Evolutionary conservation across 64 coral and sea anemone species (phyloP).

Genomic region (Acropora yongei): DNA sequence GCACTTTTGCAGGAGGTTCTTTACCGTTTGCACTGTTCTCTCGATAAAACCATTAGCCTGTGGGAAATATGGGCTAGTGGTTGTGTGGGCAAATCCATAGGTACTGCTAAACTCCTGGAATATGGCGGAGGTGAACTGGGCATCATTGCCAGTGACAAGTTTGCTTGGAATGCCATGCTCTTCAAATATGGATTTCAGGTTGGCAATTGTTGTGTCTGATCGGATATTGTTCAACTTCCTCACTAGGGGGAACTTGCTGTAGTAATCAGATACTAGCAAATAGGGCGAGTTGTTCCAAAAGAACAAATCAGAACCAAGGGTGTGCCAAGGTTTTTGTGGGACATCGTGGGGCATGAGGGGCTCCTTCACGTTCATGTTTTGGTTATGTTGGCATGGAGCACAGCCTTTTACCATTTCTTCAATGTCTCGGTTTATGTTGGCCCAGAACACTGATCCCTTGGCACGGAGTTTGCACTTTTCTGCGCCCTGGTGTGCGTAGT

Average conservation of each 20-base stretch:
- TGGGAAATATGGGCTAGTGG: conserved; percentile 51
- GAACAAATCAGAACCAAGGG: conserved; percentile 47
- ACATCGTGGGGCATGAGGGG: conserved; percentile 33
- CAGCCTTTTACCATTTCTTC: conserved; percentile 69
- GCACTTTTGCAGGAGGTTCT: conserved; percentile 56
- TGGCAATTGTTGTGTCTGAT: conserved; percentile 20
- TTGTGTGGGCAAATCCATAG: conserved; percentile 43
- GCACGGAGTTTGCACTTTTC: conserved; percentile 65
- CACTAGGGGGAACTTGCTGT: conserved; percentile 57
- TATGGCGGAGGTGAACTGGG: conserved; percentile 56
- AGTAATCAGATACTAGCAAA: conserved; percentile 50
- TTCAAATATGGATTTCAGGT: conserved; percentile 45
- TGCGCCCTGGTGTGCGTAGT: too few species aligned
- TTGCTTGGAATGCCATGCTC: conserved; percentile 47
- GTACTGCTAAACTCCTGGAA: conserved; percentile 47
- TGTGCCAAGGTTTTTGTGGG: conserved; percentile 38
- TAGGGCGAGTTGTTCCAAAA: conserved; percentile 57
- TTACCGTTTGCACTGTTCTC: conserved; percentile 23
- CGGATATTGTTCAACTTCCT: conserved; percentile 40
- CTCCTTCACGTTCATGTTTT: conserved; percentile 60
- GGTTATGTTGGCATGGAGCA: conserved; percentile 40
- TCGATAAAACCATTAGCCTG: conserved; percentile 63
- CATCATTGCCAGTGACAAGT: conserved; percentile 48
- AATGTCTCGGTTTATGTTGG: conserved; percentile 59
- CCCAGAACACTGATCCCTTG: conserved; percentile 74